Conservation (phyloP, 2,113 vertebrate species). For the Corythaeola cristata region DNA sequence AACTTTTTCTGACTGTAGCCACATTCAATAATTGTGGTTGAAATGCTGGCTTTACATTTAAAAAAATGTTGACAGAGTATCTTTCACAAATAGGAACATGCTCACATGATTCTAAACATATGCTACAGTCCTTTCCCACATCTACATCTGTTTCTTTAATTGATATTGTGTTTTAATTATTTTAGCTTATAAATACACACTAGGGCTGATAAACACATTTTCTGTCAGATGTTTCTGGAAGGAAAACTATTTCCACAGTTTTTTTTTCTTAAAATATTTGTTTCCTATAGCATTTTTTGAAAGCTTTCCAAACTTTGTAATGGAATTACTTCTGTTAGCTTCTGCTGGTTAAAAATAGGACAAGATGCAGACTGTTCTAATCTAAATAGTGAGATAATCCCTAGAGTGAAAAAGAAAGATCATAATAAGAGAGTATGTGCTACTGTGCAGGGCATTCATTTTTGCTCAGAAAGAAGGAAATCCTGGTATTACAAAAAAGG, state of each 20-base stretch:
- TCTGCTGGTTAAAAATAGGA: not conserved
- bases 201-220: constrained; percentile 31
- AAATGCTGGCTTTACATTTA: constrained; percentile 65
- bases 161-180: constrained; percentile 65
- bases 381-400: not conserved
- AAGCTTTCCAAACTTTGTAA: not conserved
- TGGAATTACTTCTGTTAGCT: not conserved
- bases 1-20: constrained; percentile 61
- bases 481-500: not conserved
- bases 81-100: constrained; percentile 58
- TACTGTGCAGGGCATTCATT: not conserved
- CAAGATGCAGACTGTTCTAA: not conserved
- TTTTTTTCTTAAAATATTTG: not conserved
- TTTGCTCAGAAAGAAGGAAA: not conserved
- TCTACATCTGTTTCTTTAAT: constrained; percentile 60
- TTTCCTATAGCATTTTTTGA: not conserved
- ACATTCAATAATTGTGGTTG: constrained; percentile 67
- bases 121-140: constrained; percentile 38
- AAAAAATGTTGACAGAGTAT: constrained; percentile 67
- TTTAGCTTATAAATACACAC: constrained; percentile 56
- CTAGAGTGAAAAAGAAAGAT: not conserved
- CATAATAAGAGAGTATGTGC: not conserved
- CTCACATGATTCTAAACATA: constrained; percentile 42
- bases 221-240: constrained; percentile 34
- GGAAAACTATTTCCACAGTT: not conserved